Conservation (phyloP, 2,888 invertebrate species). For the Phorcus lineatus region DNA sequence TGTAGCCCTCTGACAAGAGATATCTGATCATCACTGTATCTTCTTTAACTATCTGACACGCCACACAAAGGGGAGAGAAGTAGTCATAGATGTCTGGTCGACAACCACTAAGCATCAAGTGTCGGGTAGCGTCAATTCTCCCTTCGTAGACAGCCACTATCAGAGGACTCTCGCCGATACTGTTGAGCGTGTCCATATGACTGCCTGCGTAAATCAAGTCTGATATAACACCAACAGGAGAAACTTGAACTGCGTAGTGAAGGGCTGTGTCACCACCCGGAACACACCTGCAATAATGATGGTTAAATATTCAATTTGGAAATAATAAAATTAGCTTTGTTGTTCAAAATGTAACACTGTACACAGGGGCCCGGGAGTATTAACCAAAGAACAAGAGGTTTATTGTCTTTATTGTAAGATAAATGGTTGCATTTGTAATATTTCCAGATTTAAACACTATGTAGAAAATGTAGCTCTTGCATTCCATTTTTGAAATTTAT, state of each 20-base stretch:
- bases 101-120: constrained; percentile 48
- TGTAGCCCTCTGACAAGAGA: constrained; percentile 53
- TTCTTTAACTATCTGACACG: constrained; percentile 43
- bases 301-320: too few relatives aligned
- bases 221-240: constrained; percentile 45
- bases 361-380: too few relatives aligned
- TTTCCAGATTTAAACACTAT: too few relatives aligned
- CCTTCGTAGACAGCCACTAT: constrained; percentile 54
- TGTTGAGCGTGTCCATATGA: constrained; percentile 50
- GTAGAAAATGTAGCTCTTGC: too few relatives aligned
- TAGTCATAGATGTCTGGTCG: constrained; percentile 43
- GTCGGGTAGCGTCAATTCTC: constrained; percentile 43
- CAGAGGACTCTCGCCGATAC: constrained; percentile 57
- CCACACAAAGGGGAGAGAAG: constrained; percentile 50
- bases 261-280: constrained; percentile 58
- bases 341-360: too few relatives aligned
- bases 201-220: constrained; percentile 53
- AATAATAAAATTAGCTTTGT: too few relatives aligned
- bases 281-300: constrained; percentile 39
- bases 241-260: constrained; percentile 60
- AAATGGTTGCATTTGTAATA: too few relatives aligned
- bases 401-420: too few relatives aligned
- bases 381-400: too few relatives aligned
- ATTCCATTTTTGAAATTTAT: too few relatives aligned
- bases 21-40: constrained; percentile 48